phyloP scores from a whole-genome alignment of 2,888 invertebrate species.

The Idaea dimidiata region DNA sequence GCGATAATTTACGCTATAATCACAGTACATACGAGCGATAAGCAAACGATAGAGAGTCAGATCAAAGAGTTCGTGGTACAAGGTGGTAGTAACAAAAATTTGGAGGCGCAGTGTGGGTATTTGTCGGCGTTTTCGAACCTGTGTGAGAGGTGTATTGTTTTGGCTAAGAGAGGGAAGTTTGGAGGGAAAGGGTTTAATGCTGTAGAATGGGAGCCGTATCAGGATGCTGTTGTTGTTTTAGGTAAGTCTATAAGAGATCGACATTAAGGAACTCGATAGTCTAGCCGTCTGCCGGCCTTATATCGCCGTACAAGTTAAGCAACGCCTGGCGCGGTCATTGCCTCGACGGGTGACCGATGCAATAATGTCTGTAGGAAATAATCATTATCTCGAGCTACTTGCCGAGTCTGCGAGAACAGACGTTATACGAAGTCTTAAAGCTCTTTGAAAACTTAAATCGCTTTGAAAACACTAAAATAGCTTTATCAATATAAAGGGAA shows the following conservation, averaged over 20 bases:
- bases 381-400: too few relatives aligned
- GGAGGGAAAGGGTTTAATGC: slow-evolving; percentile 70
- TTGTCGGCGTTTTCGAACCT: slow-evolving; percentile 86
- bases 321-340: too few relatives aligned
- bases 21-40: slow-evolving; percentile 81
- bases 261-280: too few relatives aligned
- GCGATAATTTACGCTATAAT: slow-evolving; percentile 89
- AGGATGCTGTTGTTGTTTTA: slow-evolving; percentile 79
- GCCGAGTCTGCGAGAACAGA: too few relatives aligned
- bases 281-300: too few relatives aligned
- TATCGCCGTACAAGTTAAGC: too few relatives aligned
- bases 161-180: slow-evolving; percentile 64
- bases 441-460: too few relatives aligned
- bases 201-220: slow-evolving; percentile 81
- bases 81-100: slow-evolving; percentile 76
- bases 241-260: slow-evolving; percentile 62
- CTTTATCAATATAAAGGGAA: too few relatives aligned
- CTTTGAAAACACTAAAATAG: too few relatives aligned
- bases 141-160: slow-evolving; percentile 84
- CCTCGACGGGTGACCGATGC: too few relatives aligned
- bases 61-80: slow-evolving; percentile 77
- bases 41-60: slow-evolving; percentile 69
- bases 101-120: slow-evolving; percentile 90
- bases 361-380: too few relatives aligned
- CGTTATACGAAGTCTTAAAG: too few relatives aligned